phyloP scores from a whole-genome alignment of 2,888 invertebrate genomes.

The Ectobius pallidus region DNA sequence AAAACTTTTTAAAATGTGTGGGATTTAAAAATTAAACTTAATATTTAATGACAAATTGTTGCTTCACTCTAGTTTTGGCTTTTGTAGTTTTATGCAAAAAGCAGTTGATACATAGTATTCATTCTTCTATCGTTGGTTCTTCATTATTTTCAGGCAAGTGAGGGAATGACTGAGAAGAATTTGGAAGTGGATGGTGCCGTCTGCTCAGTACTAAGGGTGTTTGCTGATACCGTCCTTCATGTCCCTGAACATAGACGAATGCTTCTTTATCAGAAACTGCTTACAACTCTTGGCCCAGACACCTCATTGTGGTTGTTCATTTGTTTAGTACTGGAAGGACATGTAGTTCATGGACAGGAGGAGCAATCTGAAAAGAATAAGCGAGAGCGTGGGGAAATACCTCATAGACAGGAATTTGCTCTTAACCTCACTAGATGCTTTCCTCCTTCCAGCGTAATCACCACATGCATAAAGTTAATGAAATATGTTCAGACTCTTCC shows the following conservation, averaged over 20 bases:
- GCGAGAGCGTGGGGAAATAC: slow-evolving; percentile 61
- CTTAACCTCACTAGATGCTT: slow-evolving; percentile 71
- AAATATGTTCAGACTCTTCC: slow-evolving; percentile 71
- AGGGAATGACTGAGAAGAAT: not conserved
- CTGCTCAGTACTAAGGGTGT: slow-evolving; percentile 77
- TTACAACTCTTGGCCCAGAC: slow-evolving; percentile 71
- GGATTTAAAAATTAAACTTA: too few species aligned
- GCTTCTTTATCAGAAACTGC: slow-evolving; percentile 78
- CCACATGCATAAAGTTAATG: slow-evolving; percentile 70
- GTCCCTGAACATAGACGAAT: slow-evolving; percentile 91
- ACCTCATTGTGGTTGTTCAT: slow-evolving; percentile 75
- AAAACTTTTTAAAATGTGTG: too few species aligned
- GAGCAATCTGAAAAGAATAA: slow-evolving; percentile 53
- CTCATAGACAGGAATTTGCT: slow-evolving; percentile 53
- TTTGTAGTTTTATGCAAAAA: too few species aligned
- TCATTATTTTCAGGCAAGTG: slow-evolving; percentile 27
- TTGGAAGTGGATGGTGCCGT: slow-evolving; percentile 50
- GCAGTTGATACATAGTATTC: too few species aligned
- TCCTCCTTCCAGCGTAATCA: slow-evolving; percentile 64
- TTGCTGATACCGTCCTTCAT: slow-evolving; percentile 88
- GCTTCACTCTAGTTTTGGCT: too few species aligned
- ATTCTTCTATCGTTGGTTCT: too few species aligned
- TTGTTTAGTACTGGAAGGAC: slow-evolving; percentile 72
- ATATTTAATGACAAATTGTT: too few species aligned
- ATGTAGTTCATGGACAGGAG: slow-evolving; percentile 61